Evolutionary conservation across 2,888 invertebrate genomes (phyloP), one percentile per base, ranked within the genome.

Genomic region (Lordiphosa andalusiaca): DNA sequence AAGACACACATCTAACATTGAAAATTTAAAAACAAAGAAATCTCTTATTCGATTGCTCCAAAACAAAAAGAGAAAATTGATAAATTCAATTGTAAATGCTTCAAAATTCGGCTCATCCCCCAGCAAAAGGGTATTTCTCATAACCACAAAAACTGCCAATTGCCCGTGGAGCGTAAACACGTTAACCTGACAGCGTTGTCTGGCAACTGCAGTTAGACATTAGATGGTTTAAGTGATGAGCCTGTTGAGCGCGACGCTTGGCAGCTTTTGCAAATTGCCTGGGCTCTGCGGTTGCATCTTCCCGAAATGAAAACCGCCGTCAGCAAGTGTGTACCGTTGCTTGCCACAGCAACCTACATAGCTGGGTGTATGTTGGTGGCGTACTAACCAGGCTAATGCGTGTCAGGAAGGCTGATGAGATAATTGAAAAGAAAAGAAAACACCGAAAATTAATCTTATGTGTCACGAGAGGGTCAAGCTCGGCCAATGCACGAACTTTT

Each of bases 281-380:
- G 56, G 56, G 59, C 61, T 35, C 61, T 42, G 42, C 21, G 21
- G 38, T 47, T 12, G 49, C 44, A 49, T 49, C 38, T 25, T 23
- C 21, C 21, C 21, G 40, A 40, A 16, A 23, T 7, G 37, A 13
- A 37, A 30, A 30, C 30, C 48, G 21, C 36, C 13, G 39, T 37
- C 48, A 23, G 37, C 48, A 9, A 38, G 16, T 44, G 44, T 44
- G 69, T 78, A 81, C 77, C 77, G 77, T 78, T 78, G 84, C 42
- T 77, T 78, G 77, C 84, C 77, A 84, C 77, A 78, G 77, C 77
- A 84, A 78, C 77, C 77, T 84, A 76, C 76, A 83, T 75, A 69
- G 63, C 62, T 57, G 69, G 69, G 72, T 19, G 19, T 3, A 19
- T 30, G 30, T 9, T 30, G 30, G 30, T 30, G 30, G 30, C 9